A percentile compares a stretch with the other conserved stretches of the same genome.
Conservation (phyloP, 1,140 invertebrate species). For the Probaryconus sp. region DNA sequence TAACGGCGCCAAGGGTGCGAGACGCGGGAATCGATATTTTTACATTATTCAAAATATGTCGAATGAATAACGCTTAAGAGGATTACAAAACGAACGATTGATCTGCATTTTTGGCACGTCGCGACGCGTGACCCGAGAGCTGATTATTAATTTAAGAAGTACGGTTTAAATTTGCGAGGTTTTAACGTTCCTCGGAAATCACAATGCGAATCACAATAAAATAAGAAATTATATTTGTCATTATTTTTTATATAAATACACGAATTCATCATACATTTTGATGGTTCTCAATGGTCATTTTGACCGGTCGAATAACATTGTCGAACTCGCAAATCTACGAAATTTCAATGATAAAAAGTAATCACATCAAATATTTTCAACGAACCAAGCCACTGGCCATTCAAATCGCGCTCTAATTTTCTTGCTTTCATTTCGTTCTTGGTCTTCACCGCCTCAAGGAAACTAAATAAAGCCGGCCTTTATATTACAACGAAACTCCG, state of each 20-base stretch:
- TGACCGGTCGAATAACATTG: too few relatives aligned
- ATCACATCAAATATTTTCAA: constrained; percentile 13
- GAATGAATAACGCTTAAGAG: constrained; percentile 38
- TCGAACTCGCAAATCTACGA: constrained; percentile 2
- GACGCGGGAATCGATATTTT: constrained; percentile 34
- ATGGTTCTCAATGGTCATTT: too few relatives aligned
- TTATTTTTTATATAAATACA: too few relatives aligned
- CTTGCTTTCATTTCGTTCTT: neutral
- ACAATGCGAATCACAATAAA: too few relatives aligned
- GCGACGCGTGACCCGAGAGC: constrained; percentile 10
- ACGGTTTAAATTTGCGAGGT: constrained; percentile 1
- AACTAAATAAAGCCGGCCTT: constrained; percentile 28
- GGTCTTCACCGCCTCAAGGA: constrained; percentile 7
- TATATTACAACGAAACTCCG: constrained; percentile 5
- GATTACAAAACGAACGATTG: constrained; percentile 14
- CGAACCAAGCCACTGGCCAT: constrained; percentile 11
- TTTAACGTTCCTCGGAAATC: too few relatives aligned
- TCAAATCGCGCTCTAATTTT: constrained; percentile 35
- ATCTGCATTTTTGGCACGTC: constrained; percentile 52
- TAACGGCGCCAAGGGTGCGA: constrained; percentile 19
- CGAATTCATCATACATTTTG: too few relatives aligned
- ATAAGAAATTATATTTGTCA: too few relatives aligned
- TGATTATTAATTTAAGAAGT: constrained; percentile 41
- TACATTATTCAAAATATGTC: constrained; percentile 56
- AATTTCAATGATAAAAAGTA: constrained; percentile 8